These are phyloP conservation scores for Anarrhichthys ocellatus DNA, from an alignment of 2,113 vertebrate genomes.

Conservation along the genomic window DNA sequence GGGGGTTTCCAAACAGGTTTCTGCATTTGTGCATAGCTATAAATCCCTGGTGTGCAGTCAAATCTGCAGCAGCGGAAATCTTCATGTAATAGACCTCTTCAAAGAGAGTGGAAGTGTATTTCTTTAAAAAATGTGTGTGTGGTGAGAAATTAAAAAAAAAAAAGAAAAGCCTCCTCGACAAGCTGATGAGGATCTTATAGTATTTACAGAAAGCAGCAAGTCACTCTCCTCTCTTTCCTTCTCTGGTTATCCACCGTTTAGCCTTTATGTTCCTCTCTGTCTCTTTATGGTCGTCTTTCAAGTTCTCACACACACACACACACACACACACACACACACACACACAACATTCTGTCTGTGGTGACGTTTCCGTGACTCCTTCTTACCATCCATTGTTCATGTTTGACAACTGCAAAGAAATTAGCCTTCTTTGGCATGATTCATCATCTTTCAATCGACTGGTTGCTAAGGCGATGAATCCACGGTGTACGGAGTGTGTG, in stretches of 20 bases:
- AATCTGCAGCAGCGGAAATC: neutral
- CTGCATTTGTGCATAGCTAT: neutral
- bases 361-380: slow-evolving; percentile 67
- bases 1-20: neutral
- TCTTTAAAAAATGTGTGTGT: neutral
- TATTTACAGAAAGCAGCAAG: neutral
- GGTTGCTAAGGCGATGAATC: slow-evolving; percentile 81
- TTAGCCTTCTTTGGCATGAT: slow-evolving; percentile 75
- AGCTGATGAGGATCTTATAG: neutral
- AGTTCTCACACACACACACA: slow-evolving; percentile 22
- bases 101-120: neutral
- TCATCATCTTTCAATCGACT: slow-evolving; percentile 78
- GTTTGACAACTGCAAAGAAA: slow-evolving; percentile 77
- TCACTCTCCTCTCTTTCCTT: neutral
- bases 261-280: slow-evolving; percentile 17
- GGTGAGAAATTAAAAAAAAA: neutral
- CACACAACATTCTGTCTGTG: slow-evolving; percentile 27
- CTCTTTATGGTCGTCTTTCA: slow-evolving; percentile 30
- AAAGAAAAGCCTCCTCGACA: neutral
- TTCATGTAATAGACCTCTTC: neutral
- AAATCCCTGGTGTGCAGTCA: slow-evolving; percentile 19
- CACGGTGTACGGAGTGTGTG: slow-evolving; percentile 64
- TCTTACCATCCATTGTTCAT: slow-evolving; percentile 69
- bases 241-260: slow-evolving; percentile 10
- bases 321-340: slow-evolving; percentile 9